Conservation (phyloP, 2,113 vertebrate genomes). For the Motacilla tschutschensis region DNA sequence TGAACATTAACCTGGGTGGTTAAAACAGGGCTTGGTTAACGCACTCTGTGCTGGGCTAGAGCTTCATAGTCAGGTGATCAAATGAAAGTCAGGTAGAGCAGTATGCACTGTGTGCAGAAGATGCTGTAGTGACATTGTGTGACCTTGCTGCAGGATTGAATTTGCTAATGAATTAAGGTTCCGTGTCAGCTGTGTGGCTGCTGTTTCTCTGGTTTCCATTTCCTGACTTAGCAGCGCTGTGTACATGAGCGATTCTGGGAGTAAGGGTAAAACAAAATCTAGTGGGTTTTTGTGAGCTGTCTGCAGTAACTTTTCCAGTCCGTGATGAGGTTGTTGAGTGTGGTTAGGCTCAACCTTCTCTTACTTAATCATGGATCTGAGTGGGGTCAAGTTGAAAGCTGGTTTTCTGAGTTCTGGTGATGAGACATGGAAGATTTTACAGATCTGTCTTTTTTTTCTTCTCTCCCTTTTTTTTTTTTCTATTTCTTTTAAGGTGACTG, state of each 20-base stretch:
- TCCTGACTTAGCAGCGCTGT: neutral
- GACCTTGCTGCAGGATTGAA: conserved; percentile 8
- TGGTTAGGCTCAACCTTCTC: neutral
- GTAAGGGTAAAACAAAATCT: neutral
- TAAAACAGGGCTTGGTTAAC: neutral
- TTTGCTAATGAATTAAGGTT: neutral
- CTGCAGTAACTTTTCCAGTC: neutral
- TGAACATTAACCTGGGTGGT: neutral
- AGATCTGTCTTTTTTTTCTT: neutral
- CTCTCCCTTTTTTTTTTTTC: neutral
- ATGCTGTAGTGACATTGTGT: neutral
- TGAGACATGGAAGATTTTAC: neutral
- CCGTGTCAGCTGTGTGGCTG: neutral
- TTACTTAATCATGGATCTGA: neutral
- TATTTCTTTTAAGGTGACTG: neutral
- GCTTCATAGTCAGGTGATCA: neutral
- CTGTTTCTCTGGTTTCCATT: neutral
- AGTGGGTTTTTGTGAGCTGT: neutral
- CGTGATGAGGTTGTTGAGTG: neutral
- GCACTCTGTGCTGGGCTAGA: neutral
- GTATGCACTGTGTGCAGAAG: neutral
- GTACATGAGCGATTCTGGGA: neutral
- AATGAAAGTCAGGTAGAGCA: neutral
- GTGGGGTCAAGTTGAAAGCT: neutral
- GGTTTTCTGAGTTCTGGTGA: neutral